Evolutionary conservation across 2,797 vertebrate genomes (phyloP).

Genomic region (Ceryle rudis): DNA sequence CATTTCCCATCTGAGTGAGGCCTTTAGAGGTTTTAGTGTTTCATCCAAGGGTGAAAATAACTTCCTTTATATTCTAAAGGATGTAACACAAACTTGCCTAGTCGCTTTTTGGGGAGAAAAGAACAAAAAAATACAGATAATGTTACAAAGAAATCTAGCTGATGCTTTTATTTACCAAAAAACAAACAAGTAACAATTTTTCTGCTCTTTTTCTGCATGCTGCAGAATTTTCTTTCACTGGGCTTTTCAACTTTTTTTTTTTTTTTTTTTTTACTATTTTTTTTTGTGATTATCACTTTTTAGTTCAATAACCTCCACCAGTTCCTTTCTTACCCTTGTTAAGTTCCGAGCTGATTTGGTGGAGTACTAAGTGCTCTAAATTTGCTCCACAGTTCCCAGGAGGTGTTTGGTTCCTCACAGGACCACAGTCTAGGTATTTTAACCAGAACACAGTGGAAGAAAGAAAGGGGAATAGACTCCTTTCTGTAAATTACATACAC

Average conservation of each 20-base stretch:
- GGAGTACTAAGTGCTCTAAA: constrained; percentile 54
- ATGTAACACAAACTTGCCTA: neutral
- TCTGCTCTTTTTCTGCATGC: neutral
- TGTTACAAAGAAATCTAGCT: neutral
- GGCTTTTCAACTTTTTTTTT: neutral
- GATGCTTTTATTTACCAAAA: neutral
- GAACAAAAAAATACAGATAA: neutral
- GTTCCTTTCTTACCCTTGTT: constrained; percentile 32
- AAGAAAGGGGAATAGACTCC: neutral
- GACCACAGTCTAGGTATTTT: neutral
- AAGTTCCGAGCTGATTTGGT: neutral
- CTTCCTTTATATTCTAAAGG: constrained; percentile 11
- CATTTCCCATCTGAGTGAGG: constrained; percentile 29
- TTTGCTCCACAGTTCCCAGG: constrained; percentile 46
- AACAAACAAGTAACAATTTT: too few species aligned
- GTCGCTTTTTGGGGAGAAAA: neutral
- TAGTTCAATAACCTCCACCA: constrained; percentile 13
- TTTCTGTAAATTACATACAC: neutral
- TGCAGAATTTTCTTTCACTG: neutral
- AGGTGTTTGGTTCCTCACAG: constrained; percentile 34
- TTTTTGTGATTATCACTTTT: neutral
- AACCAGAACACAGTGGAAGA: constrained; percentile 1
- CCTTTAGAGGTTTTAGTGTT: constrained; percentile 44
- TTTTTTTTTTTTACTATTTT: neutral
- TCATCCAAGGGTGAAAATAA: constrained; percentile 41